Base-by-base conservation (phyloP, 2,113 vertebrate genomes). In the Phocoena sinus region DNA sequence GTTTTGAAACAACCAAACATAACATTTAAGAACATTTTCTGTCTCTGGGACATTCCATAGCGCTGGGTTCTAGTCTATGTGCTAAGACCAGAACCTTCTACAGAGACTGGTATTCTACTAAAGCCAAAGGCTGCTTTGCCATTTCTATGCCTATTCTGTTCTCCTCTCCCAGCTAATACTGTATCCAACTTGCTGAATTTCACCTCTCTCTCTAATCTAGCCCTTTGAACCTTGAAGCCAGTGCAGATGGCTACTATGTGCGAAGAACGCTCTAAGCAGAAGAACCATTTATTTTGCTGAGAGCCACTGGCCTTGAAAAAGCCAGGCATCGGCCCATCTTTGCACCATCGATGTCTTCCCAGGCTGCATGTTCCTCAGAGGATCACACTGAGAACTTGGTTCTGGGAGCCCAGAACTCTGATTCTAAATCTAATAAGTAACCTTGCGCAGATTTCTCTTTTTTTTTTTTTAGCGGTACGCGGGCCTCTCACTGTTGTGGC, bases 171-270 rank as follows among this genome's bases (percentile, higher is more conserved):
- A 68, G 38, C 2, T 25, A 17, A 56, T 1, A 9, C 17, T 41
- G 31, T 47, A 11, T 67, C 17, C 7, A 3, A 25, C 2, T 47
- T 41, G 26, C 36, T 28, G 44, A 50, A 41, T 65, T 60, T 44
- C 26, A 31, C n/a, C 28, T 81, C 33, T 53, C 33, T 65, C 63
- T 56, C 41, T 28, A 92, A 44, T 23, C 20, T 2, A 80, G 17
- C 3, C 31, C 38, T 28, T 91, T 58, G 25, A 6, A 2, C 26
- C 26, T 11, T 47, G 44, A 87, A 84, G 44, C 81, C 70, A 58
- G n/a, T 1, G 8, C 2, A 23, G 36, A 70, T 5, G 44, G 58
- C 76, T 65, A 17, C 33, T 9, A 11, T 0, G 2, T 1, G 11
- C 6, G 18, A 31, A 81, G 47, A 31, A 26, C 44, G 38, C 82